Evolutionary conservation across 2,797 vertebrate species (phyloP).

Genomic region (Girardinus metallicus): DNA sequence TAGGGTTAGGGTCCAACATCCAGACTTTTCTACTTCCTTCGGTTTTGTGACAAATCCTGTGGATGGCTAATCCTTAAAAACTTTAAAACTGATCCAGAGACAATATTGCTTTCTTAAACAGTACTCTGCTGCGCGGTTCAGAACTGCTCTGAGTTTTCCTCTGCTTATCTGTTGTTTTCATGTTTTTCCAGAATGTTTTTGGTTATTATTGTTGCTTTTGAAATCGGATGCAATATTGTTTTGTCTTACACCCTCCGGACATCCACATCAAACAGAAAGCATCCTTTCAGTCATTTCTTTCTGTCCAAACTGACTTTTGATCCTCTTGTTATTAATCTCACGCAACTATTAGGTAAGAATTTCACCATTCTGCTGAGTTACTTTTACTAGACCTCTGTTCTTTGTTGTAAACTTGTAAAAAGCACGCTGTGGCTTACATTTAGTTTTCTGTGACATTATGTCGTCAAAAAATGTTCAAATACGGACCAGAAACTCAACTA

Average conservation of each 20-base stretch:
- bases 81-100: too few species aligned
- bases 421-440: not conserved
- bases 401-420: not conserved
- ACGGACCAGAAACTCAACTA: not conserved
- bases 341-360: not conserved
- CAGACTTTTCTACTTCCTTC: too few species aligned
- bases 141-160: not conserved
- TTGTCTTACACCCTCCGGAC: not conserved
- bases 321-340: not conserved
- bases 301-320: not conserved
- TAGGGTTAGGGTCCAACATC: not conserved
- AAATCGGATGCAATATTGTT: not conserved
- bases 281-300: not conserved
- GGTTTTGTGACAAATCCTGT: too few species aligned
- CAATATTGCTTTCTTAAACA: too few species aligned
- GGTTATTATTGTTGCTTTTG: not conserved
- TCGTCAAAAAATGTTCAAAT: not conserved
- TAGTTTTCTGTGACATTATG: not conserved
- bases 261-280: not conserved
- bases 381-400: not conserved
- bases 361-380: not conserved
- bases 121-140: too few species aligned
- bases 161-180: not conserved
- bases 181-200: not conserved
- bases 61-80: too few species aligned